Conservation (phyloP, 2,113 vertebrate genomes). For the Pyrgilauda ruficollis region DNA sequence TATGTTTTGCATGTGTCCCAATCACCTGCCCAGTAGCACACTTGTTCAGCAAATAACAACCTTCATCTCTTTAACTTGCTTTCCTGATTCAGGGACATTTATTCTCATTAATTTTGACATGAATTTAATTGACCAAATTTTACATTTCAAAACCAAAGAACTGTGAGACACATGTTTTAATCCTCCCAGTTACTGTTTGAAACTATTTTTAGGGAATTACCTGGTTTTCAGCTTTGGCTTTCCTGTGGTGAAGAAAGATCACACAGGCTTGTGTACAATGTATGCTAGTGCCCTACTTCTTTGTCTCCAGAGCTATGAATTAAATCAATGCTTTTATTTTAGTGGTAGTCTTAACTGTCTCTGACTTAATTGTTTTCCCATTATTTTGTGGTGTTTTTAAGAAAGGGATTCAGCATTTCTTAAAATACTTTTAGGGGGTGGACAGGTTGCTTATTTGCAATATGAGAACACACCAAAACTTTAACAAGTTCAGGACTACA, state of each 20-base stretch:
- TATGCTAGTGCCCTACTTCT: background rate
- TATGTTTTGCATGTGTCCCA: background rate
- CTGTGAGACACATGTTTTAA: conserved; percentile 24
- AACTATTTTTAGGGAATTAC: background rate
- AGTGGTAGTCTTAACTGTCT: background rate
- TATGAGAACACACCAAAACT: background rate
- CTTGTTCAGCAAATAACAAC: background rate
- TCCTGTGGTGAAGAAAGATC: background rate
- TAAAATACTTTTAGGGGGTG: background rate
- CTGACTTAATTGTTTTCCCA: background rate
- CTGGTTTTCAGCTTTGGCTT: conserved; percentile 18
- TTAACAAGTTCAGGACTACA: background rate
- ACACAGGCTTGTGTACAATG: background rate
- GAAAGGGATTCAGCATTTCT: background rate
- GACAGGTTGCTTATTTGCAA: background rate
- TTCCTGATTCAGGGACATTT: conserved; percentile 27
- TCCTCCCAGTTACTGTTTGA: background rate
- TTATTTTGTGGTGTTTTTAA: background rate
- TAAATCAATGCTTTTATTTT: background rate
- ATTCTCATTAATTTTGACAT: conserved; percentile 40
- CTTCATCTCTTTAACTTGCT: background rate
- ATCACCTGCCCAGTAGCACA: background rate
- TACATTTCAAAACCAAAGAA: conserved; percentile 47
- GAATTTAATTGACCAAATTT: conserved; percentile 27
- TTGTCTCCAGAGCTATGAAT: background rate